Evolutionary conservation across 2,888 invertebrate species (phyloP), one percentile per base, ranked within the genome.

Genomic region (Alloplasta piceator): DNA sequence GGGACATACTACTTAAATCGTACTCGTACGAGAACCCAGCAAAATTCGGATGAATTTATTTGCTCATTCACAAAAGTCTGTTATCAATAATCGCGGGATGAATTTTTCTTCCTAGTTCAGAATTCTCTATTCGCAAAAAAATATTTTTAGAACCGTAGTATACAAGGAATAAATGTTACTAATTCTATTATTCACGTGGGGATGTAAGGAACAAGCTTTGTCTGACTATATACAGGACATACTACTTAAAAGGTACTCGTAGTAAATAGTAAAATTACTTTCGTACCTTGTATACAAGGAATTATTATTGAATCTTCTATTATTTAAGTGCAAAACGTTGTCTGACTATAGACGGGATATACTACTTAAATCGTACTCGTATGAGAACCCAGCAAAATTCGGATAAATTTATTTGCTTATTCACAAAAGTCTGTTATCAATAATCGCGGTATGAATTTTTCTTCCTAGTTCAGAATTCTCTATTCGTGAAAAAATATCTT

Each of bases 351-450:
- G 5, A 16, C 10, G 3, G 4, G 12, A n/a, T 75, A 1, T 26
- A 67, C 75, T 61, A 75, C 67, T 75, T 60, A 26, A 61, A 68
- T 52, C 68, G 5, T 58, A 36, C 48, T 48, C 16, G 36, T 12
- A n/a, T 3, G 36, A 41, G 16, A n/a, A 52, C 6, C n/a, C 9
- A 12, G 52, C 2, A 16, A 60, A 14, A 14, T 14, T 52, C 12
- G 6, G 6, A 7, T 52, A 14, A 14, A 70, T 58, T 52, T 52
- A 60, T 48, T 75, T 39, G 58, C 9, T 58, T 43, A 7, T 61
- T 67, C 48, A 9, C 10, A 48, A 46, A 58, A 58, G 12, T 46
- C n/a, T 36, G 14, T 5, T 56, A 38, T 74, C 36, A 70, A 63
- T 39, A 14, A 80, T 46, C n/a, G 0, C 6, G 9, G 39, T 55